Percentiles rank a stretch among this genome's conserved stretches.
Evolutionary conservation across 2,888 invertebrate genomes (phyloP).

Genomic region (Drosophila kambysellisi): DNA sequence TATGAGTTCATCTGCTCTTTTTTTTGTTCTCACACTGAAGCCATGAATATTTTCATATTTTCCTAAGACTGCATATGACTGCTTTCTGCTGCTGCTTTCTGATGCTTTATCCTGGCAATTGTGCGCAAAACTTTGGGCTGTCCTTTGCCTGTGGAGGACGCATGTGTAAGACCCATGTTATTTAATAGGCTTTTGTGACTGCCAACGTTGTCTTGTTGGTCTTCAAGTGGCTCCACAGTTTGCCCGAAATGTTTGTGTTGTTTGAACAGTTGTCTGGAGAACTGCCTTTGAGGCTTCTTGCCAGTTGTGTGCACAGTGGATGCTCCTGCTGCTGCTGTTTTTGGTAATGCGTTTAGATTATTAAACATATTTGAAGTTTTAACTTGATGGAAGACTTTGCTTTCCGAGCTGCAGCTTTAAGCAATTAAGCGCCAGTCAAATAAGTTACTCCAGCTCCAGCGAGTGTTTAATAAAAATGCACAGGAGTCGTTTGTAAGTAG

Average conservation of each 20-base stretch:
- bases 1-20: slow-evolving; percentile 23
- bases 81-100: slow-evolving; percentile 25
- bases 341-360: slow-evolving; percentile 76
- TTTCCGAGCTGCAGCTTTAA: slow-evolving; percentile 16
- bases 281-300: slow-evolving; percentile 44
- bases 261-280: slow-evolving; percentile 33
- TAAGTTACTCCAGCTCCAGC: slow-evolving; percentile 36
- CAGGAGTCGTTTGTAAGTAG: slow-evolving; percentile 56
- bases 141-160: slow-evolving; percentile 43
- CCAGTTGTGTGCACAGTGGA: slow-evolving; percentile 52
- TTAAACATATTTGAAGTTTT: slow-evolving; percentile 71
- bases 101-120: slow-evolving; percentile 69
- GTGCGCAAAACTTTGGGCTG: slow-evolving; percentile 64
- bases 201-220: slow-evolving; percentile 15
- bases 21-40: slow-evolving; percentile 28
- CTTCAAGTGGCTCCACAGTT: slow-evolving; percentile 37
- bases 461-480: slow-evolving; percentile 68
- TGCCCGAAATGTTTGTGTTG: slow-evolving; percentile 45
- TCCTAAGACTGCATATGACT: slow-evolving; percentile 54
- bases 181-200: slow-evolving; percentile 77
- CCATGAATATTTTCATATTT: slow-evolving; percentile 72
- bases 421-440: slow-evolving; percentile 47
- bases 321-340: slow-evolving; percentile 32
- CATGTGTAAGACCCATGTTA: slow-evolving; percentile 75
- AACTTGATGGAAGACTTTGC: slow-evolving; percentile 16